Evolutionary conservation across 2,797 vertebrate genomes (phyloP).

Genomic region (Hippopotamyrus pictus): DNA sequence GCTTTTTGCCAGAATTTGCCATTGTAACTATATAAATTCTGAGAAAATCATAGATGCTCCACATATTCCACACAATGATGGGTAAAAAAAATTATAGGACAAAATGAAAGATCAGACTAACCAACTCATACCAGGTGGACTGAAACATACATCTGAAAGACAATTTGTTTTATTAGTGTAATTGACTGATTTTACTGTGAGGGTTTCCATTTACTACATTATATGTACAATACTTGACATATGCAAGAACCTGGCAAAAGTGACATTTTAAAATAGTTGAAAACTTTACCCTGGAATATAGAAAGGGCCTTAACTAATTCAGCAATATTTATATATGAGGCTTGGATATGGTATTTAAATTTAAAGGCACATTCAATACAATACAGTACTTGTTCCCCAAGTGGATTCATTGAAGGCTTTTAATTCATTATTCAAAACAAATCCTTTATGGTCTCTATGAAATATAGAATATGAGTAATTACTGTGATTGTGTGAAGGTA

Average conservation of each 20-base stretch:
- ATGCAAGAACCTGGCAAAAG: conserved; percentile 10
- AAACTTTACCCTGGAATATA: conserved; percentile 12
- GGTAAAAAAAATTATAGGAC: background rate
- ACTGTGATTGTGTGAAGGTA: conserved; percentile 28
- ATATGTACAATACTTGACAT: conserved; percentile 4
- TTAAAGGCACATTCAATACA: conserved; percentile 65
- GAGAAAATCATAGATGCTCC: background rate
- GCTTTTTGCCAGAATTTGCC: background rate
- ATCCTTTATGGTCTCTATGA: conserved; percentile 36
- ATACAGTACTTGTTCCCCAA: conserved; percentile 49
- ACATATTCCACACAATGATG: conserved; percentile 4
- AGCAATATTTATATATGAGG: conserved; percentile 28
- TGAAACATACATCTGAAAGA: background rate
- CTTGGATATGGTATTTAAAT: conserved; percentile 38
- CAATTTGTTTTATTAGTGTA: conserved; percentile 15
- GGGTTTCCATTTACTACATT: background rate
- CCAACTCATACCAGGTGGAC: background rate
- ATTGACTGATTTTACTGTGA: background rate
- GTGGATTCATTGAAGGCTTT: conserved; percentile 37
- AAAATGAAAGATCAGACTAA: background rate
- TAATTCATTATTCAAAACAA: conserved; percentile 41
- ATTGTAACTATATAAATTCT: background rate
- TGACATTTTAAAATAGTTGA: conserved; percentile 6
- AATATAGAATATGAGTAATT: conserved; percentile 29
- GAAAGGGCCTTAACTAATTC: conserved; percentile 17